Base-by-base conservation (phyloP, 2,888 invertebrate genomes). In the Aphrophora alni region DNA sequence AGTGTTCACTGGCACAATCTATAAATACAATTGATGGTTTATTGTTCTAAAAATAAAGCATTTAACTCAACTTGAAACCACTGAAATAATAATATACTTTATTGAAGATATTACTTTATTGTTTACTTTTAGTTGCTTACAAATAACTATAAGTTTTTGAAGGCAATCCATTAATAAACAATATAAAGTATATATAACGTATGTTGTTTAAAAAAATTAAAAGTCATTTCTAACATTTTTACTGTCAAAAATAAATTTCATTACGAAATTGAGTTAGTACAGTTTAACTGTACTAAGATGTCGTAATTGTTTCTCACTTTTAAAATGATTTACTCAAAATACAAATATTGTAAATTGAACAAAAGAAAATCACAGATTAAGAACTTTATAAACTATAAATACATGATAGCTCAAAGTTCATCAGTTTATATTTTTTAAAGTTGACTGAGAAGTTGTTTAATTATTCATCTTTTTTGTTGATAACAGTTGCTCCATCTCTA, bases 401-500 rank as follows among this genome's bases (percentile, higher is more conserved):
- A 59, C 4, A 59, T 21, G 21, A 59, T 59, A 59, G 21, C 21
- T 59, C 4, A 59, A 59, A 59, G 59, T 59, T 59, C 59, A 33
- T 33, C 3, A 8, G 59, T n/a, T 44, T 10, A 33, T 33, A 33
- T 2, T 14, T 44, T 17, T 10, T 44, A 44, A 17, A 44, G 44
- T 44, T 44, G 2, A 44, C 12, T 44, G 17, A 44, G 17, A 2
- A 21, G 14, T n/a, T 21, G 12, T 59, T n/a, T 8, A 26, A 24
- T 80, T 74, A 77, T 27, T 59, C 78, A 12, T 70, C 80, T 81
- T 83, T 77, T 38, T 73, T 82, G 69, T 83, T 83, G 44, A 81
- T 80, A 28, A 84, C 79, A 25, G 81, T 78, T 38, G 85, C 84
- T 25, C 80, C 74, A 51, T 79, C 78, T 75, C 80, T 79, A 72